Percentiles rank a stretch among this genome's conserved stretches.
phyloP scores from a whole-genome alignment of 2,797 vertebrate genomes.

The Eleutherodactylus coqui region DNA sequence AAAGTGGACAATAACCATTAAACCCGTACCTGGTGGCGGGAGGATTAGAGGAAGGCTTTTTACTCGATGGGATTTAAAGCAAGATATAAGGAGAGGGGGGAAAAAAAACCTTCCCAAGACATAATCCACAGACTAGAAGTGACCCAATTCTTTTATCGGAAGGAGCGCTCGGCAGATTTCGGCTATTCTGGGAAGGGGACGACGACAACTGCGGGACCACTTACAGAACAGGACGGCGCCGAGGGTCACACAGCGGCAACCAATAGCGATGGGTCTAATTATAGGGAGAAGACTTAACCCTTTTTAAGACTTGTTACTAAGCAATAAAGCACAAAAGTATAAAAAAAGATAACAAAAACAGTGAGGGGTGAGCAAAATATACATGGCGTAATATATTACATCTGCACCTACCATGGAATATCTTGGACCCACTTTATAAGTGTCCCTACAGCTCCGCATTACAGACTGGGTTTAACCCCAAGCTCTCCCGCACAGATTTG shows the following conservation, averaged over 20 bases:
- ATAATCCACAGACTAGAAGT: slow-evolving; percentile 77
- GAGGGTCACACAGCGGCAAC: not conserved
- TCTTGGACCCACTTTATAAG: too few species aligned
- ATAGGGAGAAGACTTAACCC: slow-evolving; percentile 8
- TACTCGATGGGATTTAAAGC: slow-evolving; percentile 75
- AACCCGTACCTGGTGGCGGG: slow-evolving; percentile 76
- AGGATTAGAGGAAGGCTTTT: slow-evolving; percentile 77
- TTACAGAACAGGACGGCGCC: not conserved
- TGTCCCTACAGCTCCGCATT: too few species aligned
- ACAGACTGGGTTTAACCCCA: too few species aligned
- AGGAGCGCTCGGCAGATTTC: slow-evolving; percentile 67
- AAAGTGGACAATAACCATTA: slow-evolving; percentile 79
- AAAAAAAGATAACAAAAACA: not conserved
- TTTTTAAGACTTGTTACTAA: not conserved
- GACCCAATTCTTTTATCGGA: slow-evolving; percentile 77
- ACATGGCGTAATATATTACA: too few species aligned
- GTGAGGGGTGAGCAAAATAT: too few species aligned
- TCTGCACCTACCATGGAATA: too few species aligned
- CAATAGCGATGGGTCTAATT: not conserved
- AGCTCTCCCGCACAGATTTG: too few species aligned
- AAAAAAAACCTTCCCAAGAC: slow-evolving; percentile 75
- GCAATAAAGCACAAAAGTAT: not conserved
- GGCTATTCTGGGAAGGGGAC: slow-evolving; percentile 21
- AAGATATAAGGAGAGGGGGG: slow-evolving; percentile 74
- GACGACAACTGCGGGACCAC: not conserved